Percentiles rank a stretch among this genome's conserved stretches.
phyloP scores from a whole-genome alignment of 2,888 invertebrate species.

The Trichopria drosophilae region DNA sequence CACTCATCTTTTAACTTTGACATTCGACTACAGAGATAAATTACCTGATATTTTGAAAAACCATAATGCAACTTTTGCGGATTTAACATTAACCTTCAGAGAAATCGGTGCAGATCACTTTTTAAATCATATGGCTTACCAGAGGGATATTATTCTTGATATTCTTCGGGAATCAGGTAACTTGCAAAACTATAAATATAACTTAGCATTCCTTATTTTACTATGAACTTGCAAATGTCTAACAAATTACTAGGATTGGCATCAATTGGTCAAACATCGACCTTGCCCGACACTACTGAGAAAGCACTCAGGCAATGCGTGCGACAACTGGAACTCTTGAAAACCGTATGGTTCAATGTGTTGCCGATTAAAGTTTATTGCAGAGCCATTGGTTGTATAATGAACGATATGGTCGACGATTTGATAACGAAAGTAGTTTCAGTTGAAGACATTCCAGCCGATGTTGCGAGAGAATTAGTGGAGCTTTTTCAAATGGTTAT shows the following conservation, averaged over 20 bases:
- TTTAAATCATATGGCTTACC: constrained; percentile 73
- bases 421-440: constrained; percentile 69
- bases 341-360: constrained; percentile 86
- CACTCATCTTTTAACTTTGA: constrained; percentile 71
- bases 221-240: constrained; percentile 34
- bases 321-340: constrained; percentile 79
- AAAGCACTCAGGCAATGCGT: constrained; percentile 81
- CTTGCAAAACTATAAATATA: constrained; percentile 22
- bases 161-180: constrained; percentile 76
- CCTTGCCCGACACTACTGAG: constrained; percentile 67
- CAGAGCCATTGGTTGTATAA: constrained; percentile 69
- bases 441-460: constrained; percentile 85
- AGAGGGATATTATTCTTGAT: constrained; percentile 74
- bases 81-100: constrained; percentile 70
- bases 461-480: constrained; percentile 79
- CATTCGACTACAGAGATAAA: constrained; percentile 68
- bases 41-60: constrained; percentile 63
- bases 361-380: constrained; percentile 78
- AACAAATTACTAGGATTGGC: constrained; percentile 53
- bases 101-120: constrained; percentile 72
- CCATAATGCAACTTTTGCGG: constrained; percentile 68
- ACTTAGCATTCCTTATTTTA: constrained; percentile 13
- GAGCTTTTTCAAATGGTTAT: constrained; percentile 73
- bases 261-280: constrained; percentile 60
- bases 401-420: constrained; percentile 70